Percentiles rank a stretch among this genome's conserved stretches.
Conservation (phyloP, 2,888 invertebrate species). For the Pseudococcus jackbeardsleyi region DNA sequence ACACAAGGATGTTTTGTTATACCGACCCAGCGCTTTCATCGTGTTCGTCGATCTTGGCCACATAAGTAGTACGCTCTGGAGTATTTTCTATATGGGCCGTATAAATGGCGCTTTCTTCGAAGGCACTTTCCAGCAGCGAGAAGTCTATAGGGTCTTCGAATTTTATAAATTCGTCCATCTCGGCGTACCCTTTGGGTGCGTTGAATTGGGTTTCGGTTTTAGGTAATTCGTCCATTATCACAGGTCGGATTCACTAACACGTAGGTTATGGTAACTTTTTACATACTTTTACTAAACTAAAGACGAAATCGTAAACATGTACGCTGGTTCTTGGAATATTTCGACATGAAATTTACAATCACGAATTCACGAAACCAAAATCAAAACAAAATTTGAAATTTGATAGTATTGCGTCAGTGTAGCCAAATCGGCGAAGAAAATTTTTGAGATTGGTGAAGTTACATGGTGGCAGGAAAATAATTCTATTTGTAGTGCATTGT, state of each 20-base stretch:
- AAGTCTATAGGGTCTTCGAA: slow-evolving; percentile 71
- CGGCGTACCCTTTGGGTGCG: not conserved
- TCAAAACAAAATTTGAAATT: slow-evolving; percentile 54
- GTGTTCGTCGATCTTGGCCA: slow-evolving; percentile 70
- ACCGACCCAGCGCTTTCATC: slow-evolving; percentile 72
- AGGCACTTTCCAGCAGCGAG: slow-evolving; percentile 72
- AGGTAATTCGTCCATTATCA: slow-evolving; percentile 27
- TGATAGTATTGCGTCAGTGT: slow-evolving; percentile 16
- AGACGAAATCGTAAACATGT: not conserved
- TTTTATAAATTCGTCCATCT: slow-evolving; percentile 27
- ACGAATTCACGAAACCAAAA: slow-evolving; percentile 16
- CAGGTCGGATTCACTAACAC: not conserved
- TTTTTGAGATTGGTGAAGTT: too few relatives aligned
- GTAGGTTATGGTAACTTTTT: not conserved
- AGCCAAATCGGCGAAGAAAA: not conserved
- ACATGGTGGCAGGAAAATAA: too few relatives aligned
- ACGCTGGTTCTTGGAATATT: not conserved
- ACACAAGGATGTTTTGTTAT: not conserved
- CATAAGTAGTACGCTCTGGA: slow-evolving; percentile 69
- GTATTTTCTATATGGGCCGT: slow-evolving; percentile 69
- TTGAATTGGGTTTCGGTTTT: not conserved
- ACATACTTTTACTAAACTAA: not conserved
- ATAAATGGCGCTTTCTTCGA: slow-evolving; percentile 71
- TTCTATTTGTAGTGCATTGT: too few relatives aligned
- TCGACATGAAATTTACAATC: not conserved